A percentile compares a stretch with the other conserved stretches of the same genome.
These are phyloP conservation scores for Cynodonichthys magdalenae DNA, from an alignment of 2,797 vertebrate genomes.

Conservation along the genomic window DNA sequence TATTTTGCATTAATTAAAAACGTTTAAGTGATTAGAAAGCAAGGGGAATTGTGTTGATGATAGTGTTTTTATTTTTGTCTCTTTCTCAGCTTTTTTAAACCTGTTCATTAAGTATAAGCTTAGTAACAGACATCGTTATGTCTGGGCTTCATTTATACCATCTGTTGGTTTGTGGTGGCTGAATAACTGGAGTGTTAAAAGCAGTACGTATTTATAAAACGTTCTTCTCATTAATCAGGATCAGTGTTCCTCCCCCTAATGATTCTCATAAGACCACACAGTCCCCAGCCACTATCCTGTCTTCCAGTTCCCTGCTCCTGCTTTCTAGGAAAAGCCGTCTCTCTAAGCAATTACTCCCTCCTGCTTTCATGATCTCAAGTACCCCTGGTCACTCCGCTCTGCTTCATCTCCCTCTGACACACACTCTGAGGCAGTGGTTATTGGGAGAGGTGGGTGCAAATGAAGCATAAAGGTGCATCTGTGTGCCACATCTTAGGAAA, in stretches of 20 bases:
- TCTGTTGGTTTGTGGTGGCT: slow-evolving; percentile 45
- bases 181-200: slow-evolving; percentile 61
- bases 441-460: slow-evolving; percentile 40
- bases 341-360: slow-evolving; percentile 58
- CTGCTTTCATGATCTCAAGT: slow-evolving; percentile 62
- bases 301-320: slow-evolving; percentile 48
- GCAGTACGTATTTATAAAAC: slow-evolving; percentile 63
- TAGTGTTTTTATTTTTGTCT: not conserved
- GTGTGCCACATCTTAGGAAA: slow-evolving; percentile 55
- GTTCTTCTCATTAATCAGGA: slow-evolving; percentile 78
- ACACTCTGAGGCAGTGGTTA: slow-evolving; percentile 29
- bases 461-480: slow-evolving; percentile 59
- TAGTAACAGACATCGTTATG: slow-evolving; percentile 18
- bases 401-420: slow-evolving; percentile 59
- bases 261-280: slow-evolving; percentile 70
- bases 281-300: slow-evolving; percentile 65
- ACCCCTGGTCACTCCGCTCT: slow-evolving; percentile 54
- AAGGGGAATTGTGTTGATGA: not conserved
- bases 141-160: slow-evolving; percentile 23
- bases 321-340: slow-evolving; percentile 81
- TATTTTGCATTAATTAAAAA: too few species aligned
- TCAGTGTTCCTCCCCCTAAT: slow-evolving; percentile 74
- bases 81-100: not conserved
- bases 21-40: too few species aligned
- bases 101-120: slow-evolving; percentile 11